Conservation (phyloP, 2,113 vertebrate species). For the Odocoileus virginianus region DNA sequence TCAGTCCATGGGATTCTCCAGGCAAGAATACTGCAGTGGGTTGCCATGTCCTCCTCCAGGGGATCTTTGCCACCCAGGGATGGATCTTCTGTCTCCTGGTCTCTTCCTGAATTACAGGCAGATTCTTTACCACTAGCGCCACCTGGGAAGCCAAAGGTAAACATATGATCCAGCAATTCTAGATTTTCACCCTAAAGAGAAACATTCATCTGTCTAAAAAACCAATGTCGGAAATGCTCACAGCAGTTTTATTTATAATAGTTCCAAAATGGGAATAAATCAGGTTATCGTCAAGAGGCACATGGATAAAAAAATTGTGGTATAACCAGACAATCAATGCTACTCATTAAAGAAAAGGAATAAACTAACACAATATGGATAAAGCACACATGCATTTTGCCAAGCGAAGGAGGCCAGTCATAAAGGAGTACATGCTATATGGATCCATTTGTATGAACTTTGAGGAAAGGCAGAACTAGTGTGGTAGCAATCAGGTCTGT, state of each 20-base stretch:
- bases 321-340: background rate
- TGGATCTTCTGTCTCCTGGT: background rate
- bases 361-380: background rate
- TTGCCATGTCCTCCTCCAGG: background rate
- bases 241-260: background rate
- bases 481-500: background rate
- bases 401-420: background rate
- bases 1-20: background rate
- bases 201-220: background rate
- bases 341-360: background rate
- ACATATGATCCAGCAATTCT: background rate
- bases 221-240: background rate
- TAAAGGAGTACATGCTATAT: background rate
- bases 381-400: background rate
- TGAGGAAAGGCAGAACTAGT: background rate
- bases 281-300: background rate
- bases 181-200: background rate
- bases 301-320: background rate
- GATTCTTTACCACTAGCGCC: background rate
- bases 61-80: background rate
- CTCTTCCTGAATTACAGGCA: background rate
- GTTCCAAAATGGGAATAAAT: background rate
- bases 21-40: background rate
- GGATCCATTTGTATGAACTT: background rate
- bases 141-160: background rate